Evolutionary conservation across 2,888 invertebrate species (phyloP), one percentile per base, ranked within the genome.

Genomic region (Limenitis camilla): DNA sequence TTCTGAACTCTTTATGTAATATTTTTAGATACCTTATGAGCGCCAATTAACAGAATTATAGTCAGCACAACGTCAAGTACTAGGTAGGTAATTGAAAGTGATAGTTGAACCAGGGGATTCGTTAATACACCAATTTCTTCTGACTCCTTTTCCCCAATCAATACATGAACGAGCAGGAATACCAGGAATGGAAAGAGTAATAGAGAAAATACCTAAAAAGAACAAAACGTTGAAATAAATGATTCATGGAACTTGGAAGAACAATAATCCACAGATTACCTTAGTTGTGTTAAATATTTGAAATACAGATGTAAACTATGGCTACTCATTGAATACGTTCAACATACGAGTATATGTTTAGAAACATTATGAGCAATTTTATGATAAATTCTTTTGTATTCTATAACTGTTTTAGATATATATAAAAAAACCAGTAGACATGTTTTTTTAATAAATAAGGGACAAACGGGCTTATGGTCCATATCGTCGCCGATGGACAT

Each of bases 161-260:
- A 58, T 27, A 71, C 69, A 35, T 74, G 70, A 9, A 74, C 75
- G 61, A 80, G 56, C 44, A 76, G 60, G 56, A 71, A 78, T 10
- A 76, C 62, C 29, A 80, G 64, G 29, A 76, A 57, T 0, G 80
- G 78, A 6, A 79, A 63, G 0, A 70, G 69, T 0, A 81, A 61
- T 0, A 81, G 67, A 2, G 74, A 73, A 1, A 78, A 51, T 8
- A 77, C 67, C 81, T 81, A 71, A 9, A 70, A 71, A 10, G 19
- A 19, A 19, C 3, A 28, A 5, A 5, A 27, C 8, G 19, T 31
- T 5, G 6, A 4, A 5, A 29, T 29, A n/a, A 5, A 30, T 30
- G 9, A n/a, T 9, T n/a, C 10, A n/a, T 35, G 5, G 10, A 7
- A n/a, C 10, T 35, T 35, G 35, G 9, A 5, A 35, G 9, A 5